phyloP scores from a whole-genome alignment of 1,140 invertebrate genomes.

The Musca vetustissima region DNA sequence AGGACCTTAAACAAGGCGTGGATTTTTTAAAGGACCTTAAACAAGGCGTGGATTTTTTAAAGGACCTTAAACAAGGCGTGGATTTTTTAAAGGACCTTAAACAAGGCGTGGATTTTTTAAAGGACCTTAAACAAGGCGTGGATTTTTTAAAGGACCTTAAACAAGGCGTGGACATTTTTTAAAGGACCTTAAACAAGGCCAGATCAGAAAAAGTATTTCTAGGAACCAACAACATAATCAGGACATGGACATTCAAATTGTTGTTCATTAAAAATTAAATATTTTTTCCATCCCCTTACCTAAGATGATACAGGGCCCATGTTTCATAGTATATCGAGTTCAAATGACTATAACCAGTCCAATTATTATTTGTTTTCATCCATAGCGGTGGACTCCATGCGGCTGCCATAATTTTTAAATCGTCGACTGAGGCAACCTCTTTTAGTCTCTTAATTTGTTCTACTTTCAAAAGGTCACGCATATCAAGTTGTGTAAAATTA shows the following conservation, averaged over 20 bases:
- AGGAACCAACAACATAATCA: too few relatives aligned
- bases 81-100: too few relatives aligned
- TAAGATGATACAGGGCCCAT: conserved; percentile 80
- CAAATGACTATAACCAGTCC: conserved; percentile 62
- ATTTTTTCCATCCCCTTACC: conserved; percentile 53
- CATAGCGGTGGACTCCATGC: conserved; percentile 87
- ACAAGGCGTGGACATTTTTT: too few relatives aligned
- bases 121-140: too few relatives aligned
- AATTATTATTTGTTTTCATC: conserved; percentile 86
- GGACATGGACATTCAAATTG: not conserved
- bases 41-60: too few relatives aligned
- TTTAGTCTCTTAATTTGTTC: conserved; percentile 45
- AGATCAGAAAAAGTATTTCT: too few relatives aligned
- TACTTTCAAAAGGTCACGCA: conserved; percentile 42
- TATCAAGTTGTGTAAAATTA: conserved; percentile 62
- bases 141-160: too few relatives aligned
- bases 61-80: too few relatives aligned
- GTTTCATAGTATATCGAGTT: conserved; percentile 71
- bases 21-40: too few relatives aligned
- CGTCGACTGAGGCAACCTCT: conserved; percentile 30
- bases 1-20: too few relatives aligned
- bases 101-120: too few relatives aligned
- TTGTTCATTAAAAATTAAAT: not conserved
- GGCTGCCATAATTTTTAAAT: conserved; percentile 64
- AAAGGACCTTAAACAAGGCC: too few relatives aligned